Base-by-base conservation (phyloP, 2,888 invertebrate species). In the Uropetala carovei region DNA sequence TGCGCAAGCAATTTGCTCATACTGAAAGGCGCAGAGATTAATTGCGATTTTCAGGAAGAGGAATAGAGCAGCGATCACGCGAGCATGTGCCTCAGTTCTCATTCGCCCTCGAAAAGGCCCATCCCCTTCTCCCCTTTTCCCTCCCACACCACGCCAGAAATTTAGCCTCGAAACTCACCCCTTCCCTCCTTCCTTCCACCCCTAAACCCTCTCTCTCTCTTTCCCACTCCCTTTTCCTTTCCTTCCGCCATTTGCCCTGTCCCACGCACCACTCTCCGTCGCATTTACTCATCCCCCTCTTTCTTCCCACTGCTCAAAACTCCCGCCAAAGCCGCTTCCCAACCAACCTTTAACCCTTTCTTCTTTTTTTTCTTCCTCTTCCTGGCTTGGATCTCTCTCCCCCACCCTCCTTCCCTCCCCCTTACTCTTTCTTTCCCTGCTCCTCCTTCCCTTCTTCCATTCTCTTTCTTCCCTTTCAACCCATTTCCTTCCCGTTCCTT, bases 1-100 rank as follows among this genome's bases (percentile, higher is more conserved):
- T 60, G 89, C 68, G 43, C 89, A 58, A 68, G 68, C 56, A 68
- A 89, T 89, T 89, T 89, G 58, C 64, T 89, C 89, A 89, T 89
- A 68, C 89, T 27, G 68, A 68, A 89, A 89, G 89, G 89, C 30
- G 64, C 64, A 14, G 89, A 30, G 68, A 68, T 89, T 89, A 89
- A 89, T 89, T 68, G 89, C 89, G 68, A 68, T 89, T 83, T 68
- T 64, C 86, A 27, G 68, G 89, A 89, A 30, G 86, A 86, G 18
- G 60, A 60, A 86, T 43, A 16, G 89, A 64, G 89, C 89, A 43
- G 64, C 16, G 89, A 68, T 68, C 89, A 89, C 89, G 89, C 43
- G 64, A 89, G 64, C 89, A 86, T 86, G 60, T 60, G 86, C 86
- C 86, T 60, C 86, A 30, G 16, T 86, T 86, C 86, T 58, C 86